Percentiles rank a stretch among this genome's conserved stretches.
phyloP scores from a whole-genome alignment of 2,113 vertebrate genomes.

The Tringa solitaria region DNA sequence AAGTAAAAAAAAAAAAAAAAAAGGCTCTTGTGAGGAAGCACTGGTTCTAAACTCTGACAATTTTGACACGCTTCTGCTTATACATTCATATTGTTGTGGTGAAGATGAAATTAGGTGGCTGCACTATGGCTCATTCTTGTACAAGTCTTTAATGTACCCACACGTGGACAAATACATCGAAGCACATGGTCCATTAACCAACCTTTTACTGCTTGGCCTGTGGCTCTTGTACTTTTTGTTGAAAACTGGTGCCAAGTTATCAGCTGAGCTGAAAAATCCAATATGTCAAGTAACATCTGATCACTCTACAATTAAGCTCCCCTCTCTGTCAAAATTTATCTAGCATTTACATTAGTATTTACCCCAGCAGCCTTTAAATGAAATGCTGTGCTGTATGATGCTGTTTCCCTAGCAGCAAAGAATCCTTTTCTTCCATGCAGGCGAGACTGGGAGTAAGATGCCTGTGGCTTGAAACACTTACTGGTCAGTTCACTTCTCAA shows the following conservation, averaged over 20 bases:
- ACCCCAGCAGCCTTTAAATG: neutral
- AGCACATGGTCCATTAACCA: neutral
- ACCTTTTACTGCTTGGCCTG: neutral
- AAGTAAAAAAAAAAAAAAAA: neutral
- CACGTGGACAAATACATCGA: neutral
- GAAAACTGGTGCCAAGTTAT: neutral
- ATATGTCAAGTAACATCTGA: neutral
- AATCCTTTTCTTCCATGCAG: neutral
- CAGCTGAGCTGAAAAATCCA: neutral
- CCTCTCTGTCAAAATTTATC: neutral
- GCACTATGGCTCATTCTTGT: neutral
- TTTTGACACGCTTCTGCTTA: neutral
- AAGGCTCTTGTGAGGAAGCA: neutral
- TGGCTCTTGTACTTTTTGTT: neutral
- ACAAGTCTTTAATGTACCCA: neutral
- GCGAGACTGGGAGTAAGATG: neutral
- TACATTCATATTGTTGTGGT: rapidly evolving
- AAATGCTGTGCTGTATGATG: neutral
- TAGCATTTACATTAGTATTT: neutral
- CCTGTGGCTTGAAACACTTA: neutral
- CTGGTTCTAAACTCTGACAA: neutral
- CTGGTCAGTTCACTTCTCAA: neutral
- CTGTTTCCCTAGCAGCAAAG: neutral
- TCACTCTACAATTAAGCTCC: neutral
- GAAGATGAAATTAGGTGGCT: neutral